These are phyloP conservation scores for Hippocampus mohnikei DNA, from an alignment of 2,113 vertebrate genomes.

Conservation along the genomic window DNA sequence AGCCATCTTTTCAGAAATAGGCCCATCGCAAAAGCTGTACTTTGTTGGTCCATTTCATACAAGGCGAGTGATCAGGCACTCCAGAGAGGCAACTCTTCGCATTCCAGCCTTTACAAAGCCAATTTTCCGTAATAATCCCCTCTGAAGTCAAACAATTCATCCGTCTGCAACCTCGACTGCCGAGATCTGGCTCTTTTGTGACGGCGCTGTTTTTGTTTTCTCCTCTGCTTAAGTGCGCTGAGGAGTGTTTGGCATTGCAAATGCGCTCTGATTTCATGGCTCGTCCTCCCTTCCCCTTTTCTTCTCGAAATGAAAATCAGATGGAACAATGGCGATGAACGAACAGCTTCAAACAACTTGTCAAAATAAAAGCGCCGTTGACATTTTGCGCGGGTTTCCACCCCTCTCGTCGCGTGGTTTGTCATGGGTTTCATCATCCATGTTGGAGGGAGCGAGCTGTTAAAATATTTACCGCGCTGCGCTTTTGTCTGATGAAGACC, in stretches of 20 bases:
- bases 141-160: not conserved
- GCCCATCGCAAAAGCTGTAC: not conserved
- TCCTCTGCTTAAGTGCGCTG: constrained; percentile 18
- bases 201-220: not conserved
- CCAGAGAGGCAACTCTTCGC: not conserved
- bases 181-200: not conserved
- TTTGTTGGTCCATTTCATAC: not conserved
- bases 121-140: not conserved
- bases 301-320: constrained; percentile 24
- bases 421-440: constrained; percentile 46
- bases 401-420: constrained; percentile 22
- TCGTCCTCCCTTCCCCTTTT: constrained; percentile 38
- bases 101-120: not conserved
- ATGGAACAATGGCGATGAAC: constrained; percentile 48
- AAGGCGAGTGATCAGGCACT: not conserved
- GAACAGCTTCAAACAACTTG: constrained; percentile 51
- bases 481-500: constrained; percentile 29
- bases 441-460: constrained; percentile 34
- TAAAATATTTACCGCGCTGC: constrained; percentile 20
- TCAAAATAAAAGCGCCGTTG: constrained; percentile 60
- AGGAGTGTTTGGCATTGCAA: constrained; percentile 56
- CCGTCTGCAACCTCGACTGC: not conserved
- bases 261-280: constrained; percentile 47
- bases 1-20: not conserved
- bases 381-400: constrained; percentile 59